These are phyloP conservation scores for Scaptomyza graminum DNA, from an alignment of 1,140 invertebrate species.

Conservation along the genomic window DNA sequence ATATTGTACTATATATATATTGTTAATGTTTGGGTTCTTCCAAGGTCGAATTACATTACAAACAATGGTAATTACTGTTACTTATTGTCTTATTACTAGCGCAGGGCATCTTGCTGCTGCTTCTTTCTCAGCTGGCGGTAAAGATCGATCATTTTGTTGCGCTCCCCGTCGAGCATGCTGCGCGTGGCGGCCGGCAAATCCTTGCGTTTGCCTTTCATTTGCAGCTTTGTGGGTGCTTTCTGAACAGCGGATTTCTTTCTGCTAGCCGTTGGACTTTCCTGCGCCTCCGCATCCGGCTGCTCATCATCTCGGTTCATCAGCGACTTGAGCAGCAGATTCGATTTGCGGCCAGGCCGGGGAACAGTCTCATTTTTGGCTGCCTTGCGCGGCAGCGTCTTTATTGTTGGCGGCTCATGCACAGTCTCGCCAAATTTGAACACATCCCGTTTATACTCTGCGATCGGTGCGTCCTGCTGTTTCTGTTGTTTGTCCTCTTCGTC, in stretches of 20 bases:
- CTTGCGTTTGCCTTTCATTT: conserved; percentile 86
- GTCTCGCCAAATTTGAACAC: conserved; percentile 87
- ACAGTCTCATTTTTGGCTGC: conserved; percentile 75
- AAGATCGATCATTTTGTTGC: conserved; percentile 85
- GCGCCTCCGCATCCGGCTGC: conserved; percentile 25
- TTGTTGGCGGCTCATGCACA: conserved; percentile 86
- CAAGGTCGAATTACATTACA: conserved; percentile 36
- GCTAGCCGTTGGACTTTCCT: not conserved
- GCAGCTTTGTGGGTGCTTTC: conserved; percentile 59
- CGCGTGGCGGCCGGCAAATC: conserved; percentile 85
- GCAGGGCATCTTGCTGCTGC: conserved; percentile 34
- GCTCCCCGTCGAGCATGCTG: conserved; percentile 86
- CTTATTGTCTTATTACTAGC: not conserved
- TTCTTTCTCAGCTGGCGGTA: conserved; percentile 86
- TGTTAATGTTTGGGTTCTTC: conserved; percentile 15
- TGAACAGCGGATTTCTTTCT: conserved; percentile 25
- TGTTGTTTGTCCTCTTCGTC: conserved; percentile 71
- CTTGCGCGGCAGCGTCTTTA: conserved; percentile 85
- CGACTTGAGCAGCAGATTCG: conserved; percentile 85
- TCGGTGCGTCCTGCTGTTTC: conserved; percentile 24
- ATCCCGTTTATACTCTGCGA: conserved; percentile 84
- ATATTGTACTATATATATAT: conserved; percentile 43
- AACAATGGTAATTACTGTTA: conserved; percentile 34
- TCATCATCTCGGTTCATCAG: conserved; percentile 43
- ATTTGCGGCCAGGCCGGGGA: conserved; percentile 85